Evolutionary conservation across 1,140 invertebrate genomes (phyloP).

Genomic region (Drosophila malerkotliana): DNA sequence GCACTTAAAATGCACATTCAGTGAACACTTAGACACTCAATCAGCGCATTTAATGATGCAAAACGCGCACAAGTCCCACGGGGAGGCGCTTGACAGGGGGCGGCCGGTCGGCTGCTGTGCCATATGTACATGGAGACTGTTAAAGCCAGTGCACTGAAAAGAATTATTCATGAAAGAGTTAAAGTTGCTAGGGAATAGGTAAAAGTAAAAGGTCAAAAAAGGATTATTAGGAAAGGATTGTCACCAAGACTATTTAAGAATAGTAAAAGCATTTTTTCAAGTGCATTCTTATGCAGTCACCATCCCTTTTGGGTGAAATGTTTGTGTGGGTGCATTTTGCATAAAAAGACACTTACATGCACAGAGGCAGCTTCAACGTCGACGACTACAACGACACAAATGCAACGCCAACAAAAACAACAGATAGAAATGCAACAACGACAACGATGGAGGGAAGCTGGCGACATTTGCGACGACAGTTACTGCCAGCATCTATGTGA

Average conservation of each 20-base stretch:
- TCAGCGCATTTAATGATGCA: constrained; percentile 80
- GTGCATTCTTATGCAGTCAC: constrained; percentile 6
- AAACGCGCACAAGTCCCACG: constrained; percentile 51
- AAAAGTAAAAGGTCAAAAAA: too few species aligned
- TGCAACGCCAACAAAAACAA: not conserved
- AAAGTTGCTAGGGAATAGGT: too few species aligned
- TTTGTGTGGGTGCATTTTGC: constrained; percentile 62
- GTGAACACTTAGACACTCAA: constrained; percentile 80
- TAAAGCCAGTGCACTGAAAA: not conserved
- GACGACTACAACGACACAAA: constrained; percentile 9
- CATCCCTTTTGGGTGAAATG: constrained; percentile 14
- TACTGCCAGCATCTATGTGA: constrained; percentile 76
- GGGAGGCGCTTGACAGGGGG: constrained; percentile 15
- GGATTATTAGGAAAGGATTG: too few species aligned
- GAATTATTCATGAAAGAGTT: not conserved
- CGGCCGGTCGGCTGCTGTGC: constrained; percentile 14
- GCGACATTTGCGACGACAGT: constrained; percentile 80
- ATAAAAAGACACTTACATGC: constrained; percentile 79
- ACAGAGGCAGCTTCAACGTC: constrained; percentile 36
- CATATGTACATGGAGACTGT: constrained; percentile 38
- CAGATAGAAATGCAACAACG: not conserved
- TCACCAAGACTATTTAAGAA: not conserved
- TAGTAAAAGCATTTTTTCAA: not conserved
- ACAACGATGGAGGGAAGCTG: constrained; percentile 44
- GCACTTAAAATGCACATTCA: constrained; percentile 72